Conservation (phyloP, 1,140 invertebrate genomes). For the Drosophila erecta region DNA sequence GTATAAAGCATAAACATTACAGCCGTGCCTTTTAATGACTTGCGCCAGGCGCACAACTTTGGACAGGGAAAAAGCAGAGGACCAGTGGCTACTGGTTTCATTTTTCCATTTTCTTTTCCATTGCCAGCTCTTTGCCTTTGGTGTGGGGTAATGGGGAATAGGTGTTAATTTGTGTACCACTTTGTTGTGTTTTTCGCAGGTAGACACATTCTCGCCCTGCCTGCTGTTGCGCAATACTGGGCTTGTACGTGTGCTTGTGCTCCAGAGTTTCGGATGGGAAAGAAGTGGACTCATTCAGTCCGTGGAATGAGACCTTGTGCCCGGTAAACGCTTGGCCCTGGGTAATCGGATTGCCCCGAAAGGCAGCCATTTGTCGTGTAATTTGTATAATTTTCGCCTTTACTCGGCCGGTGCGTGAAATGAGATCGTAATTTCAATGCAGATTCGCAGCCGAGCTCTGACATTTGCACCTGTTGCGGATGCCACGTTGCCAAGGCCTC, state of each 20-base stretch:
- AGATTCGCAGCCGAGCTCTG: constrained; percentile 22
- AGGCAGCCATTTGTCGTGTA: too few species aligned
- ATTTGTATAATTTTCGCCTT: constrained; percentile 16
- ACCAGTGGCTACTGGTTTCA: constrained; percentile 13
- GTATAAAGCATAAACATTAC: constrained; percentile 36
- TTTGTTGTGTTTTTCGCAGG: constrained; percentile 16
- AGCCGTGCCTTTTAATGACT: constrained; percentile 36
- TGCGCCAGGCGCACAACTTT: background rate
- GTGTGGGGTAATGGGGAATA: constrained; percentile 15
- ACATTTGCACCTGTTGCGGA: constrained; percentile 20
- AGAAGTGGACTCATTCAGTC: background rate
- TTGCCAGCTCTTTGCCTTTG: background rate
- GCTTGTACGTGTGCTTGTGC: background rate
- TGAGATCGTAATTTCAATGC: constrained; percentile 21
- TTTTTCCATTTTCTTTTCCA: constrained; percentile 2
- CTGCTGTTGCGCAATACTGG: constrained; percentile 24
- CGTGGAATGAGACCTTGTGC: background rate
- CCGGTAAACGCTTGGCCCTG: constrained; percentile 19
- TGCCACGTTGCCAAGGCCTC: constrained; percentile 18
- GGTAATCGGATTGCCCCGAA: constrained; percentile 1
- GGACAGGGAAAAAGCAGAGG: background rate
- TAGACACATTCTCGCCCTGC: constrained; percentile 14
- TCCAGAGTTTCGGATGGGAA: background rate
- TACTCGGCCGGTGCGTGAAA: constrained; percentile 22
- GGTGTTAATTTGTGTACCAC: constrained; percentile 72